These are phyloP conservation scores for Engraulis encrasicolus DNA, from an alignment of 2,113 vertebrate genomes.

Conservation along the genomic window DNA sequence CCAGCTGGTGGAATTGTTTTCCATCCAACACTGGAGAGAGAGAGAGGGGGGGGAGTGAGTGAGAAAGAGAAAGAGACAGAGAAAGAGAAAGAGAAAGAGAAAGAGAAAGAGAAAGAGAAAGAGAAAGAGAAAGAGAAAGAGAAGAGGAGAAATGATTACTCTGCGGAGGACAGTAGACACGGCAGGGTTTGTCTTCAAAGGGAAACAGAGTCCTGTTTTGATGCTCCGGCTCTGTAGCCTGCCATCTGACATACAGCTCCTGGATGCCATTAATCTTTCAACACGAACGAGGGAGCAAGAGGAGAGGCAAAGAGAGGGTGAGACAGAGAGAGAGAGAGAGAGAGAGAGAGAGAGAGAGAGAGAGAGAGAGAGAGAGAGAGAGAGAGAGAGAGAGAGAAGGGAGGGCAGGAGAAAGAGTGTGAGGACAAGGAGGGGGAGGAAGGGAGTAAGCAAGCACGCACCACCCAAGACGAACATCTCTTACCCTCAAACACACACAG, in stretches of 20 bases:
- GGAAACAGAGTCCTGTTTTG: slow-evolving; percentile 27
- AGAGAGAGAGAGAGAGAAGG: neutral
- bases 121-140: neutral
- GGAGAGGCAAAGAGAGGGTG: neutral
- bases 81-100: no score
- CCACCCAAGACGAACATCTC: slow-evolving; percentile 27
- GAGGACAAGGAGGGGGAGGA: neutral
- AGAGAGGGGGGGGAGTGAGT: no score
- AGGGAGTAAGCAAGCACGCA: slow-evolving; percentile 3
- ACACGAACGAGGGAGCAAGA: slow-evolving; percentile 12
- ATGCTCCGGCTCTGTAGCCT: slow-evolving; percentile 43
- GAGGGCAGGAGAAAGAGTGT: neutral
- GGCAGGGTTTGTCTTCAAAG: slow-evolving; percentile 10
- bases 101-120: no score
- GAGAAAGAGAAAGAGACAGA: no score
- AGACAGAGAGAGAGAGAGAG: neutral
- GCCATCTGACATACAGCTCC: slow-evolving; percentile 50
- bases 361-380: neutral
- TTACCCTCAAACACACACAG: neutral
- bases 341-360: neutral
- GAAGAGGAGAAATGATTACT: neutral
- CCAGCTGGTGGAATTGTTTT: slow-evolving; percentile 2
- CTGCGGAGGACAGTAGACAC: slow-evolving; percentile 25
- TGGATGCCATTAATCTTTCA: slow-evolving; percentile 57
- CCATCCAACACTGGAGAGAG: neutral